Percentiles rank a stretch among this genome's conserved stretches.
phyloP scores from a whole-genome alignment of 2,797 vertebrate species.

The Gouania willdenowi region DNA sequence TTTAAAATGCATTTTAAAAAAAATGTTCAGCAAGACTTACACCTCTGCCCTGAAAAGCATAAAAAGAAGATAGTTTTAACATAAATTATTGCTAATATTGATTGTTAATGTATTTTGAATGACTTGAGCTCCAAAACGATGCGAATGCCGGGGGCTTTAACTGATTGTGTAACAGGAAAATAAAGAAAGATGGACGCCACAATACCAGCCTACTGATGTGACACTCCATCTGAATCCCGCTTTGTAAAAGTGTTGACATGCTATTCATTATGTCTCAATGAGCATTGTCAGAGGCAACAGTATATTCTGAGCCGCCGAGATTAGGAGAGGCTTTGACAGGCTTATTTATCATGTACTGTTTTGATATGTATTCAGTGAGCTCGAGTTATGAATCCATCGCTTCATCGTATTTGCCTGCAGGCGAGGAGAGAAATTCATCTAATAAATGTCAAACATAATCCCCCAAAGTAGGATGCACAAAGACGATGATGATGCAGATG shows the following conservation, averaged over 20 bases:
- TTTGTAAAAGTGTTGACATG: constrained; percentile 20
- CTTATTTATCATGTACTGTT: constrained; percentile 53
- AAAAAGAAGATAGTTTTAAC: too few relatives aligned
- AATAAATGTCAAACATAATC: constrained; percentile 47
- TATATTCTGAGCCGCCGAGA: constrained; percentile 34
- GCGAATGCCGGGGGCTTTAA: neutral
- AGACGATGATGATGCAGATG: constrained; percentile 34
- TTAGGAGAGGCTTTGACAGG: constrained; percentile 33
- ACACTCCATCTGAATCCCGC: constrained; percentile 17
- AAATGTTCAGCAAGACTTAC: too few relatives aligned
- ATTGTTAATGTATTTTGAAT: too few relatives aligned
- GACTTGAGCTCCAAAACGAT: neutral
- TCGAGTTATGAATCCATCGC: constrained; percentile 46
- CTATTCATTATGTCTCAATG: constrained; percentile 42
- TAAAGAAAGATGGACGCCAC: neutral
- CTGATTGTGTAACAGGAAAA: neutral
- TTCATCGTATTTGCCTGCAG: constrained; percentile 43
- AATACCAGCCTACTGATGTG: neutral
- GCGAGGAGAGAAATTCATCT: constrained; percentile 44
- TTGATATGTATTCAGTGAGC: constrained; percentile 47
- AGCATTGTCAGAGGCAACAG: constrained; percentile 25
- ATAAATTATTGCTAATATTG: too few relatives aligned
- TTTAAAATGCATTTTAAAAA: too few relatives aligned
- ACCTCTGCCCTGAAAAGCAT: too few relatives aligned
- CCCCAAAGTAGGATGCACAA: constrained; percentile 26